Conservation (phyloP, 2,113 vertebrate species). For the Uria lomvia region DNA sequence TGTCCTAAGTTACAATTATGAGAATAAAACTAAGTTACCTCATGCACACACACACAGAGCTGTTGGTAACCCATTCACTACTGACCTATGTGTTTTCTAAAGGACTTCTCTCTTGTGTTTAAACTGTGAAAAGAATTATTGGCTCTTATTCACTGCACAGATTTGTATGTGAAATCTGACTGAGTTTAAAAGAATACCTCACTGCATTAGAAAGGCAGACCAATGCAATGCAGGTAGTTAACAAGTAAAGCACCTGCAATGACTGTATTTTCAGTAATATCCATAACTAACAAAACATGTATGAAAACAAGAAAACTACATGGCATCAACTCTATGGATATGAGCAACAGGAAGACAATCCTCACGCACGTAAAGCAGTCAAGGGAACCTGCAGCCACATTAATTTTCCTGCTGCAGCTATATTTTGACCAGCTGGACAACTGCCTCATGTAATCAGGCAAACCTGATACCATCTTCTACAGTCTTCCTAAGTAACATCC, state of each 20-base stretch:
- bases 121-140: not conserved
- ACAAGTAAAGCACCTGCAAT: not conserved
- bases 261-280: not conserved
- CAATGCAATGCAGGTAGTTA: not conserved
- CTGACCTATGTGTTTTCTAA: not conserved
- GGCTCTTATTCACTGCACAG: not conserved
- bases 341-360: not conserved
- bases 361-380: not conserved
- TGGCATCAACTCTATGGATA: not conserved
- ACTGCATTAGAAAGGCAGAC: not conserved
- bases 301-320: not conserved
- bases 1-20: not conserved
- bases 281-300: not conserved
- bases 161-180: not conserved
- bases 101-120: not conserved
- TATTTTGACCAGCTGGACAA: not conserved
- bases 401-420: not conserved
- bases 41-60: not conserved
- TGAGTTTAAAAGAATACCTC: not conserved
- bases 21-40: not conserved
- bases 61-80: not conserved
- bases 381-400: not conserved
- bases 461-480: not conserved
- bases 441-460: not conserved
- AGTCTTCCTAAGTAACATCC: not conserved